Evolutionary conservation across 2,888 invertebrate species (phyloP), one percentile per base, ranked within the genome.

Genomic region (Brachypalpus laphriformis): DNA sequence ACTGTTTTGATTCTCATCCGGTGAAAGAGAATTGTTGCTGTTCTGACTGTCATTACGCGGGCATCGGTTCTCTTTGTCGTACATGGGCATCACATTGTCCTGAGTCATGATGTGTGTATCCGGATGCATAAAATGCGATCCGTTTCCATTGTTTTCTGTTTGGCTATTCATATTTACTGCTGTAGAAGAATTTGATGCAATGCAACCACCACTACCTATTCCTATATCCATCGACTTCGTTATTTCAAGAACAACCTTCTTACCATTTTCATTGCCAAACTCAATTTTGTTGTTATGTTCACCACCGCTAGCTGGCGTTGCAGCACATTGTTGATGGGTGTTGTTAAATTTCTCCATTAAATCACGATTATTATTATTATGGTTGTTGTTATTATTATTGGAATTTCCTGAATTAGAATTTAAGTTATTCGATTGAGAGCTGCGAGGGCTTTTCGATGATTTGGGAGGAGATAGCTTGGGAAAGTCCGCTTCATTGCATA

Each of bases 391-490:
- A 31, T 78, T 68, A 45, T 72, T 87, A 56, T 74, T 87, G 68
- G 71, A 59, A 78, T 77, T 87, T 83, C 51, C 61, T 45, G 87
- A 75, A 85, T 77, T 83, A 40, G 54, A 49, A 63, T 66, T 76
- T 45, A 68, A 42, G 47, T 86, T 87, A 57, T 54, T 74, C 70
- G 86, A 86, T 72, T 86, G 87, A 70, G 83, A 74, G 51, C 83
- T 87, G 18, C 88, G 87, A 66, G 88, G 87, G 65, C 90, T 90
- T 86, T 91, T 92, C 78, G 90, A 90, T 63, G 90, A 90, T 87
- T 92, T 92, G 51, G 92, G 92, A 70, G 92, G 92, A 82, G 91
- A 90, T 76, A 92, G 87, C 87, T 92, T 92, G 20, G 92, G 92
- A 87, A 92, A 92, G 88, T 92, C 92, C 1, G 91, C 89, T 87